Base-by-base conservation (phyloP, 2,113 vertebrate species). In the Arizona elegans region DNA sequence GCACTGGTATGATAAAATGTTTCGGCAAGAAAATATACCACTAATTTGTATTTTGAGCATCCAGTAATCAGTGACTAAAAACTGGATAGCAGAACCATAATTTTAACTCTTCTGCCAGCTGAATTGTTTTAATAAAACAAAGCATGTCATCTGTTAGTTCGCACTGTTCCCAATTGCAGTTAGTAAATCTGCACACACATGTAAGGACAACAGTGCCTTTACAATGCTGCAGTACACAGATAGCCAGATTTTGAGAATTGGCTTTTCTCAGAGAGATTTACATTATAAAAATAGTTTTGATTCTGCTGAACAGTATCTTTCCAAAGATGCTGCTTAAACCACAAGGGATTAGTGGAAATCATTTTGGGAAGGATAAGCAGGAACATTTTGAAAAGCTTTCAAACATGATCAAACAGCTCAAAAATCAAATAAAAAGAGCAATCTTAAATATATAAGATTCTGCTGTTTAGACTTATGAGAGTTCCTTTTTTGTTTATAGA, bases 101-200 rank as follows among this genome's bases (percentile, higher is more conserved):
- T 75, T 87, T 92, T 95, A 90, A 92, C 89, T 43, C 89, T 89
- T 9, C 55, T 23, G 8, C 55, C 65, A 92, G 91, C 54, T 70
- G 94, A 94, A 96, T 87, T 94, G 62, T 92, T 96, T 94, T 91
- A 93, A 93, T 92, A 93, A 94, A 92, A 92, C 65, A 93, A 93
- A 92, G 93, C 91, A 81, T 19, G 58, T 85, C 0, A 58, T 94
- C 94, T 96, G 89, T 93, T 97, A 94, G 92, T 94, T 95, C 96
- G n/a, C 65, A 70, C 93, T 96, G 92, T 95, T 94, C 33, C 7
- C 47, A 15, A 81, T n/a, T 55, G 56, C 70, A 94, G 94, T 95
- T 96, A 93, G 89, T 94, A 94, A 97, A 96, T 96, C 95, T 93
- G 94, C 92, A 50, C 92, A 92, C 92, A 95, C 56, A 15, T 95